These are phyloP conservation scores for Julus scandinavius DNA, from an alignment of 2,888 invertebrate genomes.

Conservation along the genomic window DNA sequence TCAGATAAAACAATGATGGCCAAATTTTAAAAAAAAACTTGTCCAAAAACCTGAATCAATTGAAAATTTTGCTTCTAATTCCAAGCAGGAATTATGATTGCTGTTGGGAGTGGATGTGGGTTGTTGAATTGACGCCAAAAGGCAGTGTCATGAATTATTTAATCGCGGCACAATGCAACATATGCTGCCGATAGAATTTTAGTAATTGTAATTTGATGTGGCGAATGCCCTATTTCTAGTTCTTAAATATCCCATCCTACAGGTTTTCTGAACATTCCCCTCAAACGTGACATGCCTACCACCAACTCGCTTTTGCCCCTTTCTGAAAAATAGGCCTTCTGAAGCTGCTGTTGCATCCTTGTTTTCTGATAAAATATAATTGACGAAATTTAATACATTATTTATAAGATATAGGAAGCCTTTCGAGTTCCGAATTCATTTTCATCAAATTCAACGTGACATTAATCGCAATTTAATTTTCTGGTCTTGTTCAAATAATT, in stretches of 20 bases:
- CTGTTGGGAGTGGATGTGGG: neutral
- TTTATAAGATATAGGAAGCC: neutral
- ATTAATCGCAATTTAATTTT: neutral
- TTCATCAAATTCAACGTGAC: constrained; percentile 18
- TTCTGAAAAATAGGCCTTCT: neutral
- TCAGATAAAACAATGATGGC: no score
- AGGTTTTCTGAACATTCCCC: neutral
- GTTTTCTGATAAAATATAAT: constrained; percentile 2
- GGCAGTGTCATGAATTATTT: neutral
- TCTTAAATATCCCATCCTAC: neutral
- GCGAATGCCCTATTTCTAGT: constrained; percentile 10
- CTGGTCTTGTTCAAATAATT: neutral
- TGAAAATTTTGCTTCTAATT: neutral
- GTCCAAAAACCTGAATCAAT: no score
- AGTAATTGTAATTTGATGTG: constrained; percentile 18
- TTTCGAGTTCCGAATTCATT: neutral
- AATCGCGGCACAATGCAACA: constrained; percentile 10
- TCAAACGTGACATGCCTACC: neutral
- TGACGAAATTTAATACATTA: neutral
- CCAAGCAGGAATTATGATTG: neutral
- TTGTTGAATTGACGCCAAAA: neutral
- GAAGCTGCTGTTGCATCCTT: neutral
- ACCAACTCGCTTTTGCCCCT: neutral
- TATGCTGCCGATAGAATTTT: constrained; percentile 18
- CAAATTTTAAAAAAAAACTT: no score